Evolutionary conservation across 30 jellyfish, hydroid and myxozoan species (phyloP), one percentile per base, ranked within the genome.

Genomic region (Aurelia sp.): DNA sequence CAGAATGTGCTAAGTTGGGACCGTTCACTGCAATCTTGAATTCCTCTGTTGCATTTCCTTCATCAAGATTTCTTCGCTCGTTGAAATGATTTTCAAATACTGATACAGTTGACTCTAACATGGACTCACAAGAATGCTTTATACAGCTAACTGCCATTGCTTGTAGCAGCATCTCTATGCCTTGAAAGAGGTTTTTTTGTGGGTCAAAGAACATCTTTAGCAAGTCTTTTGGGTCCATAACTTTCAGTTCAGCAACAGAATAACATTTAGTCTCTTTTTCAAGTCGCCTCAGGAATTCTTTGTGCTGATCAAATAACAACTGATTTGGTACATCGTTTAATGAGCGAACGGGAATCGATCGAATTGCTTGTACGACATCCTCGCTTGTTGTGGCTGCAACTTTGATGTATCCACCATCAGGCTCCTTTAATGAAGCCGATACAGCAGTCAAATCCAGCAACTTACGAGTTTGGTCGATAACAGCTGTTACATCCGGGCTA

Each of bases 361-460:
- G 47, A 13, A 65, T 65, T 0, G 76, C 76, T 33, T 65, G 47
- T 50, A 65, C 76, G 6, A 65, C 47, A 20, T 15, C 52, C 47
- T 65, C 52, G n/a, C 76, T 65, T 17, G 8, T 22, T 20, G 76
- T 65, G n/a, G 76, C 76, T 65, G 35, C 76, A 65, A 65, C 76
- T 24, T 65, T 65, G 21, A 65, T 22, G 47, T 65, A 22, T 20
- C 52, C 76, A n/a, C n/a, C n/a, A 27, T 75, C 86, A 52, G 74
- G 86, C 53, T 59, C 60, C 74, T 52, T 52, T 20, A 75, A 75
- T 59, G 72, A 51, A 59, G 3, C 77, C 3, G 74, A 53, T 22
- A 75, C 61, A 53, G 72, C 86, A 51, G 74, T 27, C 86, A 75
- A 75, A 67, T 75, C 58, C 86, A 75, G 74, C 72, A 75, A 53